These are phyloP conservation scores for Ciona savignyi DNA, from an alignment of 23 tunicate species.

Conservation along the genomic window DNA sequence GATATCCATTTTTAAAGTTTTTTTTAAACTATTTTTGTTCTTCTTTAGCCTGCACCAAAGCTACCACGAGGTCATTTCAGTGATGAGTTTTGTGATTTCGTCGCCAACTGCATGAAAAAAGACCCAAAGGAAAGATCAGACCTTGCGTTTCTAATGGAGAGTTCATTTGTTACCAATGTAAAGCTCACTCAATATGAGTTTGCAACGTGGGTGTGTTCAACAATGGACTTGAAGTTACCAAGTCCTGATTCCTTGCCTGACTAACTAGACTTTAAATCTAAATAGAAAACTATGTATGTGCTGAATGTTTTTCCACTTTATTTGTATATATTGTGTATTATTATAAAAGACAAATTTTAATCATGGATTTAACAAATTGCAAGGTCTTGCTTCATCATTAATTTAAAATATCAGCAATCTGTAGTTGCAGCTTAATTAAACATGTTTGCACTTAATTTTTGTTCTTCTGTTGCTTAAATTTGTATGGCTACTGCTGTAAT, in stretches of 20 bases:
- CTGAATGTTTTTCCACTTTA: too few relatives aligned
- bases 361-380: too few relatives aligned
- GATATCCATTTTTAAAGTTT: too few relatives aligned
- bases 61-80: conserved; percentile 48
- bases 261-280: neutral
- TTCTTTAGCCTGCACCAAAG: conserved; percentile 70
- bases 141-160: conserved; percentile 34
- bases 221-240: conserved; percentile 46
- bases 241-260: neutral
- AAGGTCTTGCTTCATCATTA: too few relatives aligned
- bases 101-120: conserved; percentile 69
- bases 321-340: too few relatives aligned
- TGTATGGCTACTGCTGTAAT: too few relatives aligned
- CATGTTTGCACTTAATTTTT: neutral
- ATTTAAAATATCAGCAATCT: neutral
- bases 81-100: conserved; percentile 75
- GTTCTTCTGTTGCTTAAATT: neutral
- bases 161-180: conserved; percentile 20
- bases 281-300: too few relatives aligned
- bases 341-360: too few relatives aligned
- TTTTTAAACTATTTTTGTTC: neutral
- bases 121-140: conserved; percentile 74
- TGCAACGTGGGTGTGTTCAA: conserved; percentile 82
- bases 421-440: neutral
- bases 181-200: conserved; percentile 48